Evolutionary conservation across 2,113 vertebrate genomes (phyloP), one percentile per base, ranked within the genome.

Genomic region (Muntiacus muntjak): DNA sequence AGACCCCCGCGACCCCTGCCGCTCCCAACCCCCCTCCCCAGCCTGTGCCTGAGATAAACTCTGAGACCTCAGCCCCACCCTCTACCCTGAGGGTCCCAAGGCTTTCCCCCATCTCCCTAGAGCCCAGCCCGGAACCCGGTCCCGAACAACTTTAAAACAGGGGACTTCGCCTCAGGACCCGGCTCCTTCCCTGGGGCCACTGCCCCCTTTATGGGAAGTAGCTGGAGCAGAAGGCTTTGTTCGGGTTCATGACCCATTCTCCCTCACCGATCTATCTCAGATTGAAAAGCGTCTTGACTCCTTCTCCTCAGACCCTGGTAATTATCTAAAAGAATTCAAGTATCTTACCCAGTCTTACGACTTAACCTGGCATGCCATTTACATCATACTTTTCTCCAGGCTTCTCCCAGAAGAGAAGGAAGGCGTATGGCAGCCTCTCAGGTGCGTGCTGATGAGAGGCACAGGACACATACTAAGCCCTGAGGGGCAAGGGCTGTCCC

Each of bases 181-280:
- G 9, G 7, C 30, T 64, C 62, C 62, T 64, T 64, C 30, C 62
- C 62, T 3, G 33, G n/a, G 4, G 4, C 64, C n/a, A 36, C 17
- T 21, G 17, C 64, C 4, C 33, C n/a, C n/a, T 71, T 71, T 5
- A 21, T 11, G n/a, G 33, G 17, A 71, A 71, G 17, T 0, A 71
- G 64, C n/a, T 36, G 64, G 64, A 21, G 64, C n/a, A 5, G 17
- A 11, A 71, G n/a, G 17, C 17, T 6, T 21, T 21, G n/a, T 5
- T 21, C 4, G 0, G 33, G 0, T 21, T 21, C n/a, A 1, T 0
- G n/a, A 21, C n/a, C n/a, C n/a, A 36, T 36, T 71, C 64, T 71
- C 17, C 64, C 64, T 36, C 64, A 71, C 4, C 2, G 4, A 23
- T 36, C 17, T 71, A 36, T 71, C n/a, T 71, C n/a, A 71, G 64